Percentiles rank a stretch among this genome's conserved stretches.
phyloP scores from a whole-genome alignment of 2,797 vertebrate species.

The Aythya fuligula region DNA sequence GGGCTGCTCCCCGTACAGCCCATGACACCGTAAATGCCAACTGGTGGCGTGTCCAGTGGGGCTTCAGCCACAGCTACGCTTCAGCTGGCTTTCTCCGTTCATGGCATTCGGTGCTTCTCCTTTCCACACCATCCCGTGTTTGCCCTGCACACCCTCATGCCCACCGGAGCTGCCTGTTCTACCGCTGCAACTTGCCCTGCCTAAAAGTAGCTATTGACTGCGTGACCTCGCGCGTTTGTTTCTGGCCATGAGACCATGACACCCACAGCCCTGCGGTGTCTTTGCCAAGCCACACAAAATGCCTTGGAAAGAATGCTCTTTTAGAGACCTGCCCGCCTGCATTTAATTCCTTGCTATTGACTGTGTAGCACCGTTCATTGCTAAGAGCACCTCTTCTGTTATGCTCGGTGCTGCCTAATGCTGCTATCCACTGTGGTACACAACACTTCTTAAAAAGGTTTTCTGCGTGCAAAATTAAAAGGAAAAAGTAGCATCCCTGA shows the following conservation, averaged over 20 bases:
- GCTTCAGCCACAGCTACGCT: fast-evolving
- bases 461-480: not conserved
- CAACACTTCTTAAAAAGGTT: not conserved
- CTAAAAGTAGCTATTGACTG: not conserved
- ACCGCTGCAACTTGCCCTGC: not conserved
- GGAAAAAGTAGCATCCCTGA: not conserved
- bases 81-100: not conserved
- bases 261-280: not conserved
- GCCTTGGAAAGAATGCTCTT: not conserved
- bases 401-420: no score
- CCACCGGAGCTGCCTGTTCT: not conserved
- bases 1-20: not conserved
- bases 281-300: not conserved
- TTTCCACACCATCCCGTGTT: not conserved
- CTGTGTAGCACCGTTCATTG: no score
- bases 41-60: not conserved
- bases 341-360: not conserved
- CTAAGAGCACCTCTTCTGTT: no score
- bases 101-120: not conserved
- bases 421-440: fast-evolving
- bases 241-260: not conserved
- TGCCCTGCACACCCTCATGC: not conserved
- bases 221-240: not conserved
- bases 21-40: not conserved
- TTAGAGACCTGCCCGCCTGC: not conserved